Evolutionary conservation across 2,888 invertebrate species (phyloP).

Genomic region (Caenorhabditis macrosperma): DNA sequence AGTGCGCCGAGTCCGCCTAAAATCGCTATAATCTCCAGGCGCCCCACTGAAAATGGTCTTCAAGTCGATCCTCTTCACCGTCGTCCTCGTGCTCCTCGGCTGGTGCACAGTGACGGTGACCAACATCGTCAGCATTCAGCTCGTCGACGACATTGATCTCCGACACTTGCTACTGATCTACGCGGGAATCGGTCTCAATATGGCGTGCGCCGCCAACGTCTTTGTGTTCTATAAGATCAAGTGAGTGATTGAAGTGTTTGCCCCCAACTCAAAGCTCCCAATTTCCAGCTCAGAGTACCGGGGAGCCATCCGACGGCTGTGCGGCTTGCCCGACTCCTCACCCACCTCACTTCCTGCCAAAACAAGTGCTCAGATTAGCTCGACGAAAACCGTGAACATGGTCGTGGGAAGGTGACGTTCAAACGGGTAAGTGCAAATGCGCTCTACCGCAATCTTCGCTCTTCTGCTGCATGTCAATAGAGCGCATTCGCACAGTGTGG

Average conservation of each 20-base stretch:
- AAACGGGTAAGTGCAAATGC: too few relatives aligned
- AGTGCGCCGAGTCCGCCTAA: background rate
- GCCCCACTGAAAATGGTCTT: slow-evolving; percentile 25
- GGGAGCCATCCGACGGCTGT: slow-evolving; percentile 7
- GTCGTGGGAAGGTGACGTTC: too few relatives aligned
- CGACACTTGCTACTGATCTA: slow-evolving; percentile 32
- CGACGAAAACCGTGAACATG: too few relatives aligned
- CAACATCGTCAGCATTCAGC: slow-evolving; percentile 26
- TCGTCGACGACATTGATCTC: slow-evolving; percentile 10
- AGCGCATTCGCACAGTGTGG: too few relatives aligned
- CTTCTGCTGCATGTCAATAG: too few relatives aligned
- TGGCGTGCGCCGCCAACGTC: slow-evolving; percentile 46
- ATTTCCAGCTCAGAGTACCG: slow-evolving; percentile 42
- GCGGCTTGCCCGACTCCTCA: background rate
- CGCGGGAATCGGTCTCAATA: slow-evolving; percentile 54
- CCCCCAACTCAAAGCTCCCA: background rate
- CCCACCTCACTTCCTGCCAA: too few relatives aligned
- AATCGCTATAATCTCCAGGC: too few relatives aligned
- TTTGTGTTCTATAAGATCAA: slow-evolving; percentile 53
- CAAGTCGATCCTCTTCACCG: slow-evolving; percentile 38
- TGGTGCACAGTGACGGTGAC: slow-evolving; percentile 30
- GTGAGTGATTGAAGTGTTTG: slow-evolving; percentile 11
- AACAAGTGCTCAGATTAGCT: too few relatives aligned
- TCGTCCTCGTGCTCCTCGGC: slow-evolving; percentile 22
- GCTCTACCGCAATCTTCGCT: too few relatives aligned